Percentiles rank a stretch among this genome's conserved stretches.
phyloP scores from a whole-genome alignment of 2,888 invertebrate genomes.

The Nymphalis urticae region DNA sequence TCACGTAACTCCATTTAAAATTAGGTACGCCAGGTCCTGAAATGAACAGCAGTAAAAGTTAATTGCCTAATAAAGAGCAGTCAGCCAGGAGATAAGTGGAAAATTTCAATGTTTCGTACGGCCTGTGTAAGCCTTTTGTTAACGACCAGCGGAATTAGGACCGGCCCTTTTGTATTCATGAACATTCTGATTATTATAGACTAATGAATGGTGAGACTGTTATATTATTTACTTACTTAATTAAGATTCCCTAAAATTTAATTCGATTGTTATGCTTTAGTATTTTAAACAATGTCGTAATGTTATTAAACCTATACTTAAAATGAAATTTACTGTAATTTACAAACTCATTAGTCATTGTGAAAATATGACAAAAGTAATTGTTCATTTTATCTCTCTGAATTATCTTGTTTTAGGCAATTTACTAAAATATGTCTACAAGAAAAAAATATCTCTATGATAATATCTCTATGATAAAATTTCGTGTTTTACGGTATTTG shows the following conservation, averaged over 20 bases:
- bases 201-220: neutral
- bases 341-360: neutral
- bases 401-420: too few relatives aligned
- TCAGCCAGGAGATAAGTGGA: constrained; percentile 13
- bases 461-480: too few relatives aligned
- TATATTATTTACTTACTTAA: too few relatives aligned
- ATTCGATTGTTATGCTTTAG: too few relatives aligned
- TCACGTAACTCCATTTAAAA: neutral
- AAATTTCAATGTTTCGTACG: constrained; percentile 22
- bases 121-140: constrained; percentile 25
- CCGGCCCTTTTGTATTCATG: constrained; percentile 32
- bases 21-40: neutral
- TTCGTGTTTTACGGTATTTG: too few relatives aligned
- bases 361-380: neutral
- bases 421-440: too few relatives aligned
- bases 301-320: neutral
- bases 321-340: neutral
- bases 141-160: constrained; percentile 26
- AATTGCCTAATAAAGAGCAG: constrained; percentile 17
- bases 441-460: too few relatives aligned
- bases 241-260: too few relatives aligned
- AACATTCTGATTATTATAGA: constrained; percentile 24
- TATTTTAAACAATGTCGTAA: neutral
- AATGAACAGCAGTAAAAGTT: constrained; percentile 23
- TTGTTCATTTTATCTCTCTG: too few relatives aligned